A percentile compares a stretch with the other conserved stretches of the same genome.
Conservation (phyloP, 1,140 invertebrate species). For the Drosophila kanapiae region DNA sequence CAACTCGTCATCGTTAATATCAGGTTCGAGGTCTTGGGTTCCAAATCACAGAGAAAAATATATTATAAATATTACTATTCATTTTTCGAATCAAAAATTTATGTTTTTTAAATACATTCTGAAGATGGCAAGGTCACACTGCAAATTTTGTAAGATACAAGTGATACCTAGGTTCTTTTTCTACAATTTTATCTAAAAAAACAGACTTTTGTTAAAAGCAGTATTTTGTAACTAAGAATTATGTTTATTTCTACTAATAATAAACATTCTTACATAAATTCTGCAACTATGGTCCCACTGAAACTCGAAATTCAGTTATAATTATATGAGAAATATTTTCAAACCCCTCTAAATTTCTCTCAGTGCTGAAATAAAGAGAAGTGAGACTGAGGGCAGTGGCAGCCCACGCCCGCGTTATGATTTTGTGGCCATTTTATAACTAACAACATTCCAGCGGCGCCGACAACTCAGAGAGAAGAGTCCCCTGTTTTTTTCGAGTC, state of each 20-base stretch:
- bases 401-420: conserved; percentile 79
- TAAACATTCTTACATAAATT: not conserved
- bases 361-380: conserved; percentile 22
- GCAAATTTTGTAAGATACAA: not conserved
- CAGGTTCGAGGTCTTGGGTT: conserved; percentile 66
- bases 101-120: not conserved
- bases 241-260: not conserved
- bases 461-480: conserved; percentile 35
- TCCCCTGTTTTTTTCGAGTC: conserved; percentile 13
- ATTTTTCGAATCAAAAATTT: not conserved
- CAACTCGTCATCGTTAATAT: conserved; percentile 70
- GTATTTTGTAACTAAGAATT: not conserved
- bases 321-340: not conserved
- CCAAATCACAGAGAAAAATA: conserved; percentile 19
- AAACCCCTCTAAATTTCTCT: not conserved
- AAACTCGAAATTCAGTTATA: too few relatives aligned
- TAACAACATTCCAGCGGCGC: conserved; percentile 77
- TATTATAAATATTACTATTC: not conserved
- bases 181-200: not conserved
- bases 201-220: not conserved
- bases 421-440: conserved; percentile 84
- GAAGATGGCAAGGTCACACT: not conserved
- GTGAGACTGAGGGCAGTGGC: conserved; percentile 32
- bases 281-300: not conserved
- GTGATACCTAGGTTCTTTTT: not conserved